Base-by-base conservation (phyloP, 2,113 vertebrate genomes). In the Odontesthes bonariensis region DNA sequence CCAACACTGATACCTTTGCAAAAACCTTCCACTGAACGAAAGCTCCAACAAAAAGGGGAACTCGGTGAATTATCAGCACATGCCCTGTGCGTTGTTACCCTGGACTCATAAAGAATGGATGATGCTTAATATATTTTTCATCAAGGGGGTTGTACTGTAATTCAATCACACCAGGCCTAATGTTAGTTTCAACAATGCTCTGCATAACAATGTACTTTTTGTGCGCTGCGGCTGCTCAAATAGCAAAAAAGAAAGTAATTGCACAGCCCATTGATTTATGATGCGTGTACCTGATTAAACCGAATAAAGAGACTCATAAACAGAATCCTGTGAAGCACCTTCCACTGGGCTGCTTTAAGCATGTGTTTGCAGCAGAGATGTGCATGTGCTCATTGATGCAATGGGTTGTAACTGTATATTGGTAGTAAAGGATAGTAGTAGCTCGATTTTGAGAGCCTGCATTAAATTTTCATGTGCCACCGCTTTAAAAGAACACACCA, bases 61-160 rank as follows among this genome's bases (percentile, higher is more conserved):
- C 17, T 47, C 23, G 5, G n/a, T 75, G 61, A 72, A 63, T 66
- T 32, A 19, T 5, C 14, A 54, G 14, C 20, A 12, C 35, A 46
- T 32, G 5, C 42, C 27, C 35, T 54, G 42, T 75, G 63, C 65
- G 57, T 82, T 73, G 60, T 38, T 49, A 31, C 46, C 27, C 63
- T 17, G 51, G 20, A 67, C 79, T 87, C 81, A 83, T 88, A 80
- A 83, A 81, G 57, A 86, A 84, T 73, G 51, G 52, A 81, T 87
- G 55, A 33, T 33, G n/a, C 68, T 57, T 67, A 42, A 84, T 85
- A 59, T 77, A 76, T 86, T 86, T 82, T 85, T 85, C 58, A 88
- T 83, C 42, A 61, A 59, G 64, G 32, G 58, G 60, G n/a, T 65
- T 84, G 69, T 65, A 8, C 58, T 47, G 57, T 81, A 76, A 85